Percentiles rank a stretch among this genome's conserved stretches.
phyloP scores from a whole-genome alignment of 2,888 invertebrate species.

The Macrophya annulata region DNA sequence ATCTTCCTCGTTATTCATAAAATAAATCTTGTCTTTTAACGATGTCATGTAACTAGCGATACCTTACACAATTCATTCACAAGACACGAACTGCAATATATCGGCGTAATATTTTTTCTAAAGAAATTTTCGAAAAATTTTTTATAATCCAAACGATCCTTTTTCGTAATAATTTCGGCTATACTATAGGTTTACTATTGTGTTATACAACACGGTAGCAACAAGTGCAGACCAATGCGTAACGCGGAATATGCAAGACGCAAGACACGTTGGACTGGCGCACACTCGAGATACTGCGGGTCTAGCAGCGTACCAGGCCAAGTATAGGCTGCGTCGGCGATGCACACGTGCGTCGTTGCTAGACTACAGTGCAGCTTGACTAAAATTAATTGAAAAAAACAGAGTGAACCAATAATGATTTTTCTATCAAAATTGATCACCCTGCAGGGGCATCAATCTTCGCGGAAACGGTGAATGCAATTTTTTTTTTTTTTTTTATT shows the following conservation, averaged over 20 bases:
- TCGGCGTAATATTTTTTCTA: neutral
- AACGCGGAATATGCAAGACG: neutral
- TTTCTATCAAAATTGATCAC: neutral
- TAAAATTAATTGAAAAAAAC: slow-evolving; percentile 55
- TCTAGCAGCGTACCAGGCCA: slow-evolving; percentile 50
- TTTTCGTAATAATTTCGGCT: neutral
- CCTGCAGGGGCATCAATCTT: neutral
- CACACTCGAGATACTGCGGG: slow-evolving; percentile 51
- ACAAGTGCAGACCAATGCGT: slow-evolving; percentile 44
- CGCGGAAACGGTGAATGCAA: neutral
- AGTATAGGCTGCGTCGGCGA: slow-evolving; percentile 51
- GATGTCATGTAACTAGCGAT: neutral
- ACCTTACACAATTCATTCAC: neutral
- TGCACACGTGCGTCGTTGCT: slow-evolving; percentile 50
- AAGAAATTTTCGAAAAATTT: neutral
- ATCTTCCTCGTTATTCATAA: slow-evolving; percentile 6
- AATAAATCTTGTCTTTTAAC: neutral
- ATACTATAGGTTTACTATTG: neutral
- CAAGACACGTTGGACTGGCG: slow-evolving; percentile 43
- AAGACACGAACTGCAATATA: neutral
- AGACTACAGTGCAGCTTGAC: slow-evolving; percentile 29
- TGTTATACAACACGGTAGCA: neutral
- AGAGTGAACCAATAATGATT: neutral
- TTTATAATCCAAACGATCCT: neutral
- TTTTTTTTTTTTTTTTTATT: neutral